Conservation (phyloP, 2,113 vertebrate genomes). For the Lathamus discolor region DNA sequence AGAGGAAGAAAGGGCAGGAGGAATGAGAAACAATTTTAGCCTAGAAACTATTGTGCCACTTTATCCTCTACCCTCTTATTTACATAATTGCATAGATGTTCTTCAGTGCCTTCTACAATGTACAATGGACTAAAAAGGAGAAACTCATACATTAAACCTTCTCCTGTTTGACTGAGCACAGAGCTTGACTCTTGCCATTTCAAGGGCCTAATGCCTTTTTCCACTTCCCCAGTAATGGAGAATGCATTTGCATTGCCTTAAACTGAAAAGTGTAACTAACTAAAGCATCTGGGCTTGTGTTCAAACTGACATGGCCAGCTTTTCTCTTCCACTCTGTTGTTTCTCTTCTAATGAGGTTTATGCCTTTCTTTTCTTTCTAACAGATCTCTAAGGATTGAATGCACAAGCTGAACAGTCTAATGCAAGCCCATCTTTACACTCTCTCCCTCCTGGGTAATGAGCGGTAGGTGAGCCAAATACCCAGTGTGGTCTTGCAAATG, state of each 20-base stretch:
- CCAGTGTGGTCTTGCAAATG: background rate
- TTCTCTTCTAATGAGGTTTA: slow-evolving; percentile 49
- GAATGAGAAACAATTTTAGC: background rate
- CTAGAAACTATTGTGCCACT: background rate
- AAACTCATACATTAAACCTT: slow-evolving; percentile 52
- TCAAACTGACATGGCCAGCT: background rate
- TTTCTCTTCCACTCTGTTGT: slow-evolving; percentile 17
- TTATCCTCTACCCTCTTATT: background rate
- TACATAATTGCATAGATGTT: slow-evolving; percentile 60
- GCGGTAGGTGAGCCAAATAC: background rate
- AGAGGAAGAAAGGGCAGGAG: background rate
- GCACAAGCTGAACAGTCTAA: background rate
- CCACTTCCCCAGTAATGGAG: slow-evolving; percentile 19
- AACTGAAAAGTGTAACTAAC: slow-evolving; percentile 59
- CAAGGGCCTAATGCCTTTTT: slow-evolving; percentile 54
- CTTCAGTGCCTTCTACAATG: slow-evolving; percentile 21
- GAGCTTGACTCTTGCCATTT: slow-evolving; percentile 36
- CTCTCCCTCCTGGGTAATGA: slow-evolving; percentile 4
- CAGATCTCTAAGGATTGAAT: slow-evolving; percentile 37
- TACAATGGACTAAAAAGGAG: slow-evolving; percentile 40
- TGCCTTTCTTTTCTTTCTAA: slow-evolving; percentile 21
- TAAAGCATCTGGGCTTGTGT: slow-evolving; percentile 19
- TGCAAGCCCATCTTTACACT: background rate
- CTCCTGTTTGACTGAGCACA: slow-evolving; percentile 33
- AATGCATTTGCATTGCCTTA: slow-evolving; percentile 57